Conservation (phyloP, 1,140 invertebrate genomes). For the Caenorhabditis tropicalis region DNA sequence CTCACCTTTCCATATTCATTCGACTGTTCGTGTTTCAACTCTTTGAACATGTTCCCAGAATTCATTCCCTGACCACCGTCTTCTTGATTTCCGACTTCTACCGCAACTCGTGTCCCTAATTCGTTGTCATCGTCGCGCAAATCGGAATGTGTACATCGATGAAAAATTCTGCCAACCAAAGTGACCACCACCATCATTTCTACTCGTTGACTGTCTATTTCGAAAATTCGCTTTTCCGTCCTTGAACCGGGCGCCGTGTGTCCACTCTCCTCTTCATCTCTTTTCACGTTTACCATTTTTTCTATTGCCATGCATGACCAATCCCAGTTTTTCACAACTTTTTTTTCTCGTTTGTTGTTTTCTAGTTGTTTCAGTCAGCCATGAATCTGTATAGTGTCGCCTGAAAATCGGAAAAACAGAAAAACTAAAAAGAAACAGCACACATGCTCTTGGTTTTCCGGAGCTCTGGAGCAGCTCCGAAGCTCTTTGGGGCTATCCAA, state of each 20-base stretch:
- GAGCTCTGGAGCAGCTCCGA: slow-evolving; percentile 17
- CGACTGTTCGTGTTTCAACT: background rate
- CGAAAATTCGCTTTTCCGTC: slow-evolving; percentile 42
- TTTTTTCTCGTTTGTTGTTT: background rate
- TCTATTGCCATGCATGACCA: slow-evolving; percentile 29
- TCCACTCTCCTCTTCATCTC: slow-evolving; percentile 20
- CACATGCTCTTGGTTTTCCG: slow-evolving; percentile 19
- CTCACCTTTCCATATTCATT: background rate
- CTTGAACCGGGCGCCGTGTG: slow-evolving; percentile 29
- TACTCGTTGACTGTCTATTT: slow-evolving; percentile 26
- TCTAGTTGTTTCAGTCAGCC: background rate
- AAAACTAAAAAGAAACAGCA: slow-evolving; percentile 22
- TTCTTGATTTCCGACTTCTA: background rate
- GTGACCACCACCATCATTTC: slow-evolving; percentile 28
- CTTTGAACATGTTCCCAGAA: no score
- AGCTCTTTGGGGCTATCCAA: slow-evolving; percentile 36
- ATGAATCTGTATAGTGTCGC: slow-evolving; percentile 2
- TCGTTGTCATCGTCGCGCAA: background rate
- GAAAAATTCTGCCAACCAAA: slow-evolving; percentile 34
- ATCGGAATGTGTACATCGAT: slow-evolving; percentile 31
- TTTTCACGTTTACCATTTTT: background rate
- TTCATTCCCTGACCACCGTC: background rate
- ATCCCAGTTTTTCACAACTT: slow-evolving; percentile 5
- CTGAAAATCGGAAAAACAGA: background rate
- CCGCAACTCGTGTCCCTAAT: slow-evolving; percentile 22